Conservation (phyloP, 2,888 invertebrate species). For the Nomada flava region DNA sequence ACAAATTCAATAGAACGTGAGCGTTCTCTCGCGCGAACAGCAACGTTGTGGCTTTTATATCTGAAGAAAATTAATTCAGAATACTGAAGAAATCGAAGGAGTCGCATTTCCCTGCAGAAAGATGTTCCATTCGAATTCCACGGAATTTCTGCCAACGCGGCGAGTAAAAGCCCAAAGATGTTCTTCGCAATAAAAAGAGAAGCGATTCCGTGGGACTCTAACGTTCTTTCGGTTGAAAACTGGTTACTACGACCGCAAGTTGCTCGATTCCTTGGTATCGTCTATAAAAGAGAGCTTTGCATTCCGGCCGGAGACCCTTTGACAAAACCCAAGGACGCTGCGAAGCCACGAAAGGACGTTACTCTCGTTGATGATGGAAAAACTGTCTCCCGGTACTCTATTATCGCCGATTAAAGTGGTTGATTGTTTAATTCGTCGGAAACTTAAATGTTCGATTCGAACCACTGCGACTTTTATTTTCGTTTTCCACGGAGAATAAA, state of each 20-base stretch:
- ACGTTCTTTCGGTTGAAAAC: constrained; percentile 16
- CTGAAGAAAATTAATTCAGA: not conserved
- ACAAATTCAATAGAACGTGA: not conserved
- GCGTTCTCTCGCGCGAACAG: not conserved
- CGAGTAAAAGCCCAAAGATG: not conserved
- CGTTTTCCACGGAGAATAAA: no score
- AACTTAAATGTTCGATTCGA: no score
- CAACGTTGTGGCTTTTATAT: not conserved
- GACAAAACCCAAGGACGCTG: not conserved
- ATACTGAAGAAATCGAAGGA: no score
- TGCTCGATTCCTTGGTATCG: constrained; percentile 7
- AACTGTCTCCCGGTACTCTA: not conserved
- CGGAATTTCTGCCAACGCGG: not conserved
- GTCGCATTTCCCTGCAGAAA: not conserved
- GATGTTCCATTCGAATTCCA: constrained; percentile 17
- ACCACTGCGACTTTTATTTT: no score
- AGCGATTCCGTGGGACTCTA: not conserved
- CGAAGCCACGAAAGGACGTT: not conserved
- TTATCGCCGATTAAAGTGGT: not conserved
- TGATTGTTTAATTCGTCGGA: constrained; percentile 3
- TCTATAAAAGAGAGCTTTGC: constrained; percentile 5
- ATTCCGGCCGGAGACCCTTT: not conserved
- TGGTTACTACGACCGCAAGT: constrained; percentile 7
- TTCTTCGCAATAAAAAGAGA: not conserved
- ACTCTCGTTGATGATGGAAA: not conserved